phyloP scores from a whole-genome alignment of 2,113 vertebrate species.

The Thinocorus orbignyianus region DNA sequence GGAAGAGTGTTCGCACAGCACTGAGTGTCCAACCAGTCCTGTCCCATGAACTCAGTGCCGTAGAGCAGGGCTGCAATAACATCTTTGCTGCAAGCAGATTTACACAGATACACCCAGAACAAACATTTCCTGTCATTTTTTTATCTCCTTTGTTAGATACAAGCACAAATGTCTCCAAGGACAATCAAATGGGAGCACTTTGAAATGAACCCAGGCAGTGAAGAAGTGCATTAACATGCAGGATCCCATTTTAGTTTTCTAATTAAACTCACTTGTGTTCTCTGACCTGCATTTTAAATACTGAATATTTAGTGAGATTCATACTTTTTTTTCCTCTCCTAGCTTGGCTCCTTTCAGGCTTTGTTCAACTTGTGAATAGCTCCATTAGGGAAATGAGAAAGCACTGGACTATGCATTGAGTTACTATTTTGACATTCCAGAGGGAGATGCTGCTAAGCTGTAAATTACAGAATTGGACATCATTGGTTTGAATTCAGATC shows the following conservation, averaged over 20 bases:
- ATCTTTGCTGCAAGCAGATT: slow-evolving; percentile 41
- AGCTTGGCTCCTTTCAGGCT: slow-evolving; percentile 43
- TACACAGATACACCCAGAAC: slow-evolving; percentile 63
- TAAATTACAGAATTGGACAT: slow-evolving; percentile 59
- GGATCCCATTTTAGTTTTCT: slow-evolving; percentile 33
- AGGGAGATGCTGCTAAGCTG: slow-evolving; percentile 55
- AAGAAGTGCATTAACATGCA: slow-evolving; percentile 55
- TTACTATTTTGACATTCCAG: slow-evolving; percentile 55
- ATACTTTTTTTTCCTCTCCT: neutral
- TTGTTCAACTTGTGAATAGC: slow-evolving; percentile 55
- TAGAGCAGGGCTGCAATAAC: slow-evolving; percentile 10
- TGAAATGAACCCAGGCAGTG: slow-evolving; percentile 55
- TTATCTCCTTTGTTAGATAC: slow-evolving; percentile 55
- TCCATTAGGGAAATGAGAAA: slow-evolving; percentile 56
- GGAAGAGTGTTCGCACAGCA: neutral
- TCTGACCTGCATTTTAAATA: slow-evolving; percentile 54
- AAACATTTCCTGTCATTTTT: slow-evolving; percentile 73
- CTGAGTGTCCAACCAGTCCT: neutral
- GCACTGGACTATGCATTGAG: slow-evolving; percentile 22
- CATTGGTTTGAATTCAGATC: slow-evolving; percentile 53
- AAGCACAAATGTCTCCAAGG: slow-evolving; percentile 61
- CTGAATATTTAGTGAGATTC: slow-evolving; percentile 40
- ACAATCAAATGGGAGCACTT: slow-evolving; percentile 42
- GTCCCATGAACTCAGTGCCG: neutral
- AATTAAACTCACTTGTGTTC: slow-evolving; percentile 46